Conservation (phyloP, 2,797 vertebrate species). For the Manis pentadactyla region DNA sequence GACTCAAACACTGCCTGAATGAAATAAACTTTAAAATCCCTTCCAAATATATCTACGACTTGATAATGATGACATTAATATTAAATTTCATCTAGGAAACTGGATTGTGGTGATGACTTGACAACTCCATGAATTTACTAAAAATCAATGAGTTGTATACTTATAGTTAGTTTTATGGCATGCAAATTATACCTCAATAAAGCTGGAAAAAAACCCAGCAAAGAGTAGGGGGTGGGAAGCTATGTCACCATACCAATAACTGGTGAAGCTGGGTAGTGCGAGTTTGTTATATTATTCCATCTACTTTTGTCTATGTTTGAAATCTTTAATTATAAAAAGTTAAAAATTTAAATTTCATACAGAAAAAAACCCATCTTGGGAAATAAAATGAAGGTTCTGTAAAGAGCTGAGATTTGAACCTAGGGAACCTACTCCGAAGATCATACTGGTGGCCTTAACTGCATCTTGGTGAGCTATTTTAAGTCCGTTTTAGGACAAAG, state of each 20-base stretch:
- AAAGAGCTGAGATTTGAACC: not conserved
- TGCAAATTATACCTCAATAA: not conserved
- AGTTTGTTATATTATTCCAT: not conserved
- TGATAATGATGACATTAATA: not conserved
- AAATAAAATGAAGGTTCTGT: constrained; percentile 16
- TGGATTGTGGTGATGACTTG: not conserved
- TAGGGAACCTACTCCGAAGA: not conserved
- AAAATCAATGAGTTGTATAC: not conserved
- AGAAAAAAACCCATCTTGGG: not conserved
- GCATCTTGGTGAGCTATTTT: not conserved
- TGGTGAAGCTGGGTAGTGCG: not conserved
- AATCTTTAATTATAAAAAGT: not conserved
- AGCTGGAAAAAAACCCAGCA: not conserved
- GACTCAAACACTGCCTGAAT: not conserved
- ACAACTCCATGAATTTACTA: not conserved
- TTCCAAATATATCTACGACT: not conserved
- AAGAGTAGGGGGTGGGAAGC: not conserved
- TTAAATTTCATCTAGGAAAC: constrained; percentile 13
- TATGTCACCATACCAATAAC: not conserved
- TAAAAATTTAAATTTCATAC: constrained; percentile 6
- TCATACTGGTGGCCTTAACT: not conserved
- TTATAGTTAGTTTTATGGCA: not conserved
- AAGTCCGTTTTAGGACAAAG: not conserved
- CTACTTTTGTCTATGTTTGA: not conserved
- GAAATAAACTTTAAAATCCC: constrained; percentile 5